These are phyloP conservation scores for Ostrea edulis DNA, from an alignment of 1,140 invertebrate genomes.

Conservation along the genomic window DNA sequence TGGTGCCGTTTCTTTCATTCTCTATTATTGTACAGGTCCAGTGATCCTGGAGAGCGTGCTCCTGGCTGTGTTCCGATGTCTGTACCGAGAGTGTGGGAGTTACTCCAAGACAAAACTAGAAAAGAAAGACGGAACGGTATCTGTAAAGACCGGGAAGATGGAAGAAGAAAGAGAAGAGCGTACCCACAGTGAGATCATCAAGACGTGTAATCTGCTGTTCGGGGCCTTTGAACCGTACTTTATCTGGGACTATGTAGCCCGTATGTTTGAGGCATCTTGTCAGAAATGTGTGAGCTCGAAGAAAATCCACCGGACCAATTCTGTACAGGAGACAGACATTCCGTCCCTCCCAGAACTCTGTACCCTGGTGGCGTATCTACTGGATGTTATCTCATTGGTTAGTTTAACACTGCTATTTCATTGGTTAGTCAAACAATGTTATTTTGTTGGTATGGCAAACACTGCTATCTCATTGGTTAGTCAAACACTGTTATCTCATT, in stretches of 20 bases:
- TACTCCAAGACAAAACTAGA: constrained; percentile 42
- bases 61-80: constrained; percentile 90
- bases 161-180: constrained; percentile 46
- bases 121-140: constrained; percentile 41
- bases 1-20: too few relatives aligned
- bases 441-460: too few relatives aligned
- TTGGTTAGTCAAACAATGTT: too few relatives aligned
- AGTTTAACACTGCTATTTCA: constrained; percentile 4
- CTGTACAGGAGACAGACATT: constrained; percentile 51
- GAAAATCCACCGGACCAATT: constrained; percentile 46
- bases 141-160: constrained; percentile 54
- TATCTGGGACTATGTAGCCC: constrained; percentile 91
- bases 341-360: constrained; percentile 82
- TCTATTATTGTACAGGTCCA: constrained; percentile 80
- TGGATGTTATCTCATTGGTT: constrained; percentile 88
- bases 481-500: background rate
- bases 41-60: constrained; percentile 92
- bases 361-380: constrained; percentile 87
- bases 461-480: constrained; percentile 86
- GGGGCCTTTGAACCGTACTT: constrained; percentile 91
- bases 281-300: constrained; percentile 54
- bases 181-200: constrained; percentile 83
- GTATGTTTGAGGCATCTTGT: constrained; percentile 86
- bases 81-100: constrained; percentile 72
- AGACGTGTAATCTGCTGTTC: constrained; percentile 92